Conservation (phyloP, 1,140 invertebrate genomes). For the Rhopalosiphum padi region DNA sequence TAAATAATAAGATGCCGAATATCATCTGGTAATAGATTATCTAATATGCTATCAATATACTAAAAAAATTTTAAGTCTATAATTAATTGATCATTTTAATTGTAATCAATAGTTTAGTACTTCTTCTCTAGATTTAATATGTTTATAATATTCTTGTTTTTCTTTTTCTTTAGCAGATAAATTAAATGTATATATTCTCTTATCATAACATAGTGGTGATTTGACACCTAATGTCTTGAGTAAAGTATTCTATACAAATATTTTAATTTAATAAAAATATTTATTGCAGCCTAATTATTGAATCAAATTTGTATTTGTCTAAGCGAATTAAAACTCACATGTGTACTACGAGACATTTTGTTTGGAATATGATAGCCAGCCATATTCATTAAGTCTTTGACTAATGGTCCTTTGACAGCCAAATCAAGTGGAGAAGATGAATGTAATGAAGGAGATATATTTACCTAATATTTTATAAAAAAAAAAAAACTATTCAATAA, state of each 20-base stretch:
- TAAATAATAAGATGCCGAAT: conserved; percentile 82
- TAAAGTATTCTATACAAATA: conserved; percentile 41
- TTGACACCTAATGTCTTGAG: conserved; percentile 63
- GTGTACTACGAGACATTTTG: conserved; percentile 60
- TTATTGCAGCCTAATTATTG: background rate
- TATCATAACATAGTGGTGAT: conserved; percentile 70
- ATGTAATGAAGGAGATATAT: conserved; percentile 94
- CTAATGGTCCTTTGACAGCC: conserved; percentile 90
- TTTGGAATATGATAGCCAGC: conserved; percentile 84
- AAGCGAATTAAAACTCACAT: conserved; percentile 22
- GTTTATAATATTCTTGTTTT: conserved; percentile 57
- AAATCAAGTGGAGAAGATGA: conserved; percentile 92
- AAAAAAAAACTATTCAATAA: conserved; percentile 60
- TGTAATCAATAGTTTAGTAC: conserved; percentile 62
- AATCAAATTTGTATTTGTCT: conserved; percentile 4
- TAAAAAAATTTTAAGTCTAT: conserved; percentile 61
- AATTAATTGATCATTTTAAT: background rate
- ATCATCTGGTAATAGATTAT: conserved; percentile 86
- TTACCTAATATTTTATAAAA: conserved; percentile 68
- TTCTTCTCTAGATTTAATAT: conserved; percentile 67
- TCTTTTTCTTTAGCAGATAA: conserved; percentile 69
- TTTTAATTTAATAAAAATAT: conserved; percentile 15
- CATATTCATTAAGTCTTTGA: conserved; percentile 89
- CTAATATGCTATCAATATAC: conserved; percentile 78
- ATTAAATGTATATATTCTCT: conserved; percentile 72